Conservation (phyloP, 2,113 vertebrate genomes). For the Lipophrys pholis region DNA sequence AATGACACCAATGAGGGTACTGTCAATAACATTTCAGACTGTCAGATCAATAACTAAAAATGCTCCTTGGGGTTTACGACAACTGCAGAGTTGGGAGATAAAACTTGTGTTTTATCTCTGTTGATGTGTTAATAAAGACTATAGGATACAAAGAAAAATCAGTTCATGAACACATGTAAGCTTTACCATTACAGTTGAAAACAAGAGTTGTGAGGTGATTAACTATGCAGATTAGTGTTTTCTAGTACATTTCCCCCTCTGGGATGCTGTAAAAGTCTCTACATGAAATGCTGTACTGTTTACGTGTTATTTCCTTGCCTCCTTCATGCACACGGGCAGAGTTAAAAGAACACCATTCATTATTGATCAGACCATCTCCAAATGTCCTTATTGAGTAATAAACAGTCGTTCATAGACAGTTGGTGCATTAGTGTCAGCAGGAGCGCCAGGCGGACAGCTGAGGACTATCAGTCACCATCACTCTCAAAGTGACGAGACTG, state of each 20-base stretch:
- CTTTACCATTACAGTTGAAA: no score
- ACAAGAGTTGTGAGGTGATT: background rate
- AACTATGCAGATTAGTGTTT: background rate
- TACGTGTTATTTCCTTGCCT: constrained; percentile 50
- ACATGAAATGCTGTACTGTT: constrained; percentile 47
- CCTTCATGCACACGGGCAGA: constrained; percentile 52
- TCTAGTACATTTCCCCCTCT: background rate
- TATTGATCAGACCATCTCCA: constrained; percentile 79
- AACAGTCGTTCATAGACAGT: constrained; percentile 75
- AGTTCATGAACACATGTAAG: no score
- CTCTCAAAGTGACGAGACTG: constrained; percentile 72
- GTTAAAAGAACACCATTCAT: constrained; percentile 75
- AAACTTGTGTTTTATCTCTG: no score
- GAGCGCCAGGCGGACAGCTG: constrained; percentile 57
- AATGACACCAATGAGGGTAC: background rate
- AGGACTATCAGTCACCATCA: constrained; percentile 80
- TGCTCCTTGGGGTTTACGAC: background rate
- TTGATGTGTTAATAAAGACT: no score
- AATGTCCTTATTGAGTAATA: constrained; percentile 80
- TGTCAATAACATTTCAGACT: background rate
- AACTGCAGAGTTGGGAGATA: background rate
- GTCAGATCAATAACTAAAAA: background rate
- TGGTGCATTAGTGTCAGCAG: constrained; percentile 76
- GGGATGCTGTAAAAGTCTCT: constrained; percentile 13
- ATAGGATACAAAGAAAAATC: no score